phyloP scores from a whole-genome alignment of 2,797 vertebrate species.

The Myotis myotis region DNA sequence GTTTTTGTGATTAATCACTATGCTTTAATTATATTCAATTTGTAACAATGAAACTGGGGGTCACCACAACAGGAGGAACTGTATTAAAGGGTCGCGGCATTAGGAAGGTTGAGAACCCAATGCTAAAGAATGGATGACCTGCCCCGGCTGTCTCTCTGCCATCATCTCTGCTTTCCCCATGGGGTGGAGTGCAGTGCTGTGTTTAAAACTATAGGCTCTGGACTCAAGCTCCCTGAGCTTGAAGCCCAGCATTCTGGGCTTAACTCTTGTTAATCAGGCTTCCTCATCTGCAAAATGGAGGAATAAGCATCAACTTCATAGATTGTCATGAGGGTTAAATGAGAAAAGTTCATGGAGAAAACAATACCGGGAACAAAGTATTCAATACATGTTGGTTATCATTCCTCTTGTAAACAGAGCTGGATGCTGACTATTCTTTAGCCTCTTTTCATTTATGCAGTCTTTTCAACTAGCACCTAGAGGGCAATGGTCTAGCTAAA shows the following conservation, averaged over 20 bases:
- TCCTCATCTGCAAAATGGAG: background rate
- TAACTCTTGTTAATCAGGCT: background rate
- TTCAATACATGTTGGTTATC: background rate
- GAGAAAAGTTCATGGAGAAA: background rate
- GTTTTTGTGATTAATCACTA: too few species aligned
- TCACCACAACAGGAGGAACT: too few species aligned
- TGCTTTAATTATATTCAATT: too few species aligned
- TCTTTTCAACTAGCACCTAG: background rate
- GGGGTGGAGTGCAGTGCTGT: rapidly evolving
- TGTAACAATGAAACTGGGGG: too few species aligned
- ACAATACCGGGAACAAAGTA: background rate
- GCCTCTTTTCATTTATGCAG: background rate
- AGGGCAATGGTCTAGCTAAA: background rate
- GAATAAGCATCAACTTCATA: background rate
- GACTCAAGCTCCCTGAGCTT: background rate
- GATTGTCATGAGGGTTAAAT: background rate
- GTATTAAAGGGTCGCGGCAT: too few species aligned
- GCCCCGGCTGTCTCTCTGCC: rapidly evolving
- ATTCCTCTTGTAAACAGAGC: background rate
- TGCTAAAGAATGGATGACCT: background rate
- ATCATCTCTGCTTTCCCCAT: background rate
- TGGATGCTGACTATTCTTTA: background rate
- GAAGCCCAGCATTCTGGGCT: background rate
- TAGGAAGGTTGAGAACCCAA: background rate
- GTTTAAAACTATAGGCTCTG: background rate